Evolutionary conservation across 2,888 invertebrate species (phyloP), one percentile per base, ranked within the genome.

Genomic region (Hirtodrosophila trivittata): DNA sequence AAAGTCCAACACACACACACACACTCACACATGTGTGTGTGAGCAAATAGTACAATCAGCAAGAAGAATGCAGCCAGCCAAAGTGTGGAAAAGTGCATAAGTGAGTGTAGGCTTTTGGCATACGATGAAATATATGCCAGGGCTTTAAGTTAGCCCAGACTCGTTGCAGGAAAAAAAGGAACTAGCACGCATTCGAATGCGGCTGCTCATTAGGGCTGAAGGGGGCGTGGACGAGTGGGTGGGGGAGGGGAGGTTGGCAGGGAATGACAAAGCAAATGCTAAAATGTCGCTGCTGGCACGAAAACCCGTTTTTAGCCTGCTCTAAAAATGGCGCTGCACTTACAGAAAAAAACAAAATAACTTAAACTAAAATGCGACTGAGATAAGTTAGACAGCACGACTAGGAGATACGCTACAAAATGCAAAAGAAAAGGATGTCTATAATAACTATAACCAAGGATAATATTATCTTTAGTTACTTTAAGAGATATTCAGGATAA

Each of bases 141-240:
- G 66, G 57, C 75, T 77, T 77, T 65, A 77, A 82, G 69, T 64
- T 69, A 51, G 33, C 33, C 30, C 12, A 55, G 60, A 66, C 45
- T 51, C 46, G n/a, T n/a, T 32, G 52, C 33, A 63, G 57, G 32
- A 56, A 57, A 54, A 39, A 37, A 28, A 8, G 7, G 49, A 78
- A 64, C 66, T 77, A 49, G 75, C 54, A 68, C 75, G 63, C 83
- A 80, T 83, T 80, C 69, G 50, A 69, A 73, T 73, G 57, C 41
- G 43, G 58, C 47, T 68, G 72, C 84, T 80, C 77, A 83, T 80
- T 83, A 80, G 52, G 42, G 39, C 37, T 35, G 42, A 6, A 41
- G 39, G 39, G 14, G 30, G 51, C 37, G 35, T n/a, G n/a, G 28
- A 8, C 1, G 28, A 9, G 28, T 28, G 9, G 28, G 7, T 9